phyloP scores from a whole-genome alignment of 2,113 vertebrate genomes.

The Pseudopipra pipra region DNA sequence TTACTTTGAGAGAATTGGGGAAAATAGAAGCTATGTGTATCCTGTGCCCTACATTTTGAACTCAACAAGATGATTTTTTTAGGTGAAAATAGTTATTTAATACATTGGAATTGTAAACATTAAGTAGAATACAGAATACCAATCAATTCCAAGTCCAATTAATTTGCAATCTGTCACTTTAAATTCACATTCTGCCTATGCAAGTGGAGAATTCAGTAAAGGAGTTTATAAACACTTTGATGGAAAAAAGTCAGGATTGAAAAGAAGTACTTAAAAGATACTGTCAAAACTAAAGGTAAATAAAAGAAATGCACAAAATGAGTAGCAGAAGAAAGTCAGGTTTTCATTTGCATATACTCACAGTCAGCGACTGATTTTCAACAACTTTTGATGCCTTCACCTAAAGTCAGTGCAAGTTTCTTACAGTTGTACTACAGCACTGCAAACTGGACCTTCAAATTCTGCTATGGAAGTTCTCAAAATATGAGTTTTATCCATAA shows the following conservation, averaged over 20 bases:
- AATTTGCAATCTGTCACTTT: not conserved
- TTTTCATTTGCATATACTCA: not conserved
- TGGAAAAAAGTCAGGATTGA: not conserved
- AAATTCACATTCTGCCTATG: not conserved
- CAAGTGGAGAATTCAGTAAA: not conserved
- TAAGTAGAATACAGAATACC: not conserved
- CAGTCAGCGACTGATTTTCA: not conserved
- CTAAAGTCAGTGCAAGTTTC: not conserved
- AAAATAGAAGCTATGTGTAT: not conserved
- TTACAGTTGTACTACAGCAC: not conserved
- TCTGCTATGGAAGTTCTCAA: not conserved
- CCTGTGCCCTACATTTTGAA: not conserved
- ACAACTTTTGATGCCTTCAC: not conserved
- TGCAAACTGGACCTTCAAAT: not conserved
- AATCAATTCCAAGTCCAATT: not conserved
- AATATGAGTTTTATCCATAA: not conserved
- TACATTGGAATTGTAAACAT: not conserved
- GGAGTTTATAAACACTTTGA: not conserved
- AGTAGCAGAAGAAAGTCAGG: not conserved
- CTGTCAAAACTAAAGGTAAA: not conserved
- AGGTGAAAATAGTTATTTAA: not conserved
- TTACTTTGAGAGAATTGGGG: not conserved
- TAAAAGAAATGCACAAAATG: not conserved
- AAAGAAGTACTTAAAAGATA: not conserved
- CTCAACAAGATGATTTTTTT: not conserved